Percentiles rank a stretch among this genome's conserved stretches.
These are phyloP conservation scores for Melanaphis sacchari DNA, from an alignment of 1,140 invertebrate genomes.

Conservation along the genomic window DNA sequence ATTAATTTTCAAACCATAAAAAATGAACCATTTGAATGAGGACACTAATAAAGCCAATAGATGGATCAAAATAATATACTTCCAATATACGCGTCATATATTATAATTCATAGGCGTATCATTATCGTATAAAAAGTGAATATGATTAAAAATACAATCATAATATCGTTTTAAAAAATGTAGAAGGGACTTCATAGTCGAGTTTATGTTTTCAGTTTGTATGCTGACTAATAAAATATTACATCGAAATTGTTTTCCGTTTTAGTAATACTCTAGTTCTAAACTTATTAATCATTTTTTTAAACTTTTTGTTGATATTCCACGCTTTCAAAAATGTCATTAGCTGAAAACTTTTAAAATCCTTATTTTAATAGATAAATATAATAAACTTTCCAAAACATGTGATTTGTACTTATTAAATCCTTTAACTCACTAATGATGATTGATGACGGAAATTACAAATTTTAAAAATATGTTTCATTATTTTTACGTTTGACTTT, in stretches of 20 bases:
- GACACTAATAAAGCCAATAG: not conserved
- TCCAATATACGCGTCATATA: not conserved
- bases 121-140: not conserved
- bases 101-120: not conserved
- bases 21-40: not conserved
- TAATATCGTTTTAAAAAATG: not conserved
- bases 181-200: not conserved
- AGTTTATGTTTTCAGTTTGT: not conserved
- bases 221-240: not conserved
- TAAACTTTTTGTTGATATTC: not conserved
- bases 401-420: not conserved
- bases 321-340: not conserved
- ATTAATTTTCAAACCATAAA: not conserved
- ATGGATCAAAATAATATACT: not conserved
- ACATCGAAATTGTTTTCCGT: not conserved
- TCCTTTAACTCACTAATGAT: constrained; percentile 5
- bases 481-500: not conserved
- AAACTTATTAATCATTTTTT: not conserved
- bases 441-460: not conserved
- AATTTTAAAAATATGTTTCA: not conserved
- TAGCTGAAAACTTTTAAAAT: not conserved
- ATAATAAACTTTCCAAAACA: not conserved
- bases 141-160: not conserved
- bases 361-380: not conserved
- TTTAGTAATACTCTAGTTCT: not conserved